Percentiles rank a stretch among this genome's conserved stretches.
phyloP scores from a whole-genome alignment of 2,888 invertebrate species.

The Lycaena phlaeas region DNA sequence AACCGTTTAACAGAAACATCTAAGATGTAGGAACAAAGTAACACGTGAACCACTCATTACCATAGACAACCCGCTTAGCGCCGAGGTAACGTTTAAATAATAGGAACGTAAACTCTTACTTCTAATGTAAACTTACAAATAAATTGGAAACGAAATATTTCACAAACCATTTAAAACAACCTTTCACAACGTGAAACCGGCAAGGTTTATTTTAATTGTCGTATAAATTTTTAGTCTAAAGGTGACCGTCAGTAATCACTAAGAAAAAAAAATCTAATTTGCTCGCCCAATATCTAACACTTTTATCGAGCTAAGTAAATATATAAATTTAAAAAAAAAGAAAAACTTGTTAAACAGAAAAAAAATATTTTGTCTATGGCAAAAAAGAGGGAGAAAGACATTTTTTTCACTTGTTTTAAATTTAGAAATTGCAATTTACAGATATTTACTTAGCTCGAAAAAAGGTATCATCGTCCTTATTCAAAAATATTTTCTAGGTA shows the following conservation, averaged over 20 bases:
- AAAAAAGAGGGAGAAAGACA: too few species aligned
- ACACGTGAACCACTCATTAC: neutral
- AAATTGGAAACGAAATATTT: constrained; percentile 7
- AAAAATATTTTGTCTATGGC: too few species aligned
- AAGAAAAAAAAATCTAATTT: too few species aligned
- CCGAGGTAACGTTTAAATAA: constrained; percentile 25
- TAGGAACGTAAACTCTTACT: constrained; percentile 55
- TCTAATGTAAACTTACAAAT: constrained; percentile 16
- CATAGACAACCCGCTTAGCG: neutral
- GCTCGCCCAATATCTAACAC: too few species aligned
- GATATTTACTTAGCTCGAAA: too few species aligned
- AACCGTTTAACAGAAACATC: neutral
- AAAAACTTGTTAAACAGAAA: too few species aligned
- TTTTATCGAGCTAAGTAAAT: too few species aligned
- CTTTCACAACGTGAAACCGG: neutral
- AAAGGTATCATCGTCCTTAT: too few species aligned
- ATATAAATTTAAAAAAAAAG: too few species aligned
- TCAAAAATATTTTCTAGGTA: too few species aligned
- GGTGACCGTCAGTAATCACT: neutral
- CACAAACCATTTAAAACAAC: constrained; percentile 4
- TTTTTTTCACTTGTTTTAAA: too few species aligned
- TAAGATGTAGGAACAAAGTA: neutral
- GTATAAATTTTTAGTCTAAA: neutral
- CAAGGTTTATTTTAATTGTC: neutral
- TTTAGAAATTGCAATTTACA: too few species aligned